These are phyloP conservation scores for Pipistrellus kuhlii DNA, from an alignment of 2,797 vertebrate genomes.

Conservation along the genomic window DNA sequence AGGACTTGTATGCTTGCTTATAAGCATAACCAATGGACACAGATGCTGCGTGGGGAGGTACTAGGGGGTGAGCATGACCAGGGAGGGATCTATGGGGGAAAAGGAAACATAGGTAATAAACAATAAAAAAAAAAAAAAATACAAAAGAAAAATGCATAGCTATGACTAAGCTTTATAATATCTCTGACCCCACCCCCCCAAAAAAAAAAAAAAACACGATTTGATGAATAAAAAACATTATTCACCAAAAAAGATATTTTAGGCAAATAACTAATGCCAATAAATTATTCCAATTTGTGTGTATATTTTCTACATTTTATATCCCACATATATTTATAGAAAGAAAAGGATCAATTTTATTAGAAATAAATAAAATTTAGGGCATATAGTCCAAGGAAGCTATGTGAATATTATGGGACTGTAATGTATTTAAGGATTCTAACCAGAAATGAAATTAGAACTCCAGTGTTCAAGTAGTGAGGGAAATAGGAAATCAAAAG, in stretches of 20 bases:
- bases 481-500: neutral
- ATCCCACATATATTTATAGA: neutral
- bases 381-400: neutral
- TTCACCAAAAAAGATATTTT: neutral
- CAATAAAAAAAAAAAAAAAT: neutral
- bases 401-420: neutral
- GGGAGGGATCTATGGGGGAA: too few relatives aligned
- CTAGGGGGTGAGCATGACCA: too few relatives aligned
- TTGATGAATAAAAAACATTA: neutral
- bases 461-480: neutral
- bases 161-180: neutral
- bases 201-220: neutral
- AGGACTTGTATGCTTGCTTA: too few relatives aligned
- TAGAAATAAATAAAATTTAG: neutral
- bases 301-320: neutral
- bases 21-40: too few relatives aligned
- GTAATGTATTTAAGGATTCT: neutral
- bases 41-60: too few relatives aligned
- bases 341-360: neutral
- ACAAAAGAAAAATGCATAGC: neutral
- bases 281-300: neutral
- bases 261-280: neutral
- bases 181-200: neutral
- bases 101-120: too few relatives aligned
- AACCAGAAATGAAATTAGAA: constrained; percentile 30